Evolutionary conservation across 2,797 vertebrate species (phyloP).

Genomic region (Chelmon rostratus): DNA sequence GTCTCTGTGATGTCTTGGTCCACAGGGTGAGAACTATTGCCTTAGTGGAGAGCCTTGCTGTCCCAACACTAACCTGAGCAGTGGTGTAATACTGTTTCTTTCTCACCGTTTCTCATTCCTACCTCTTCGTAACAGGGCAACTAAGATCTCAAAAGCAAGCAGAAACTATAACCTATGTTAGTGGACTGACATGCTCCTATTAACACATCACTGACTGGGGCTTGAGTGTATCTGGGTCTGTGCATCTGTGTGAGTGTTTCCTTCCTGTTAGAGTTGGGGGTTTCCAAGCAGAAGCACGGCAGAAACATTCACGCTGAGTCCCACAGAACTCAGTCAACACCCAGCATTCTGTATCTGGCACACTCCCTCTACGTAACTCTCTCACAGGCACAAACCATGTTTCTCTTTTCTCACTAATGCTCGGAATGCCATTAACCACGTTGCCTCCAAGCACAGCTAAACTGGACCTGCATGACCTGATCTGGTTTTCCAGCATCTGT

Average conservation of each 20-base stretch:
- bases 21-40: conserved; percentile 72
- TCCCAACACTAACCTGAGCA: conserved; percentile 80
- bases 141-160: conserved; percentile 40
- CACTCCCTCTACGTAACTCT: conserved; percentile 42
- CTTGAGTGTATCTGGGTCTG: conserved; percentile 65
- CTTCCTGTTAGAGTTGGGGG: conserved; percentile 68
- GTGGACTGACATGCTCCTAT: conserved; percentile 63
- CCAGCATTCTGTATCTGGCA: conserved; percentile 64
- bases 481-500: conserved; percentile 64
- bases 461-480: conserved; percentile 75
- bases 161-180: conserved; percentile 51
- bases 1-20: conserved; percentile 5
- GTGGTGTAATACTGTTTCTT: conserved; percentile 33
- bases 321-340: conserved; percentile 74
- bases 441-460: conserved; percentile 56
- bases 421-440: conserved; percentile 67
- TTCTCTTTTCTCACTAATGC: conserved; percentile 70
- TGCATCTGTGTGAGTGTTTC: conserved; percentile 72
- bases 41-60: conserved; percentile 50
- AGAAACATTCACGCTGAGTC: conserved; percentile 60
- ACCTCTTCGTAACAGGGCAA: conserved; percentile 55
- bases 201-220: conserved; percentile 68
- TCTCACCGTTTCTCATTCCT: conserved; percentile 47
- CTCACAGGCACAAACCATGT: conserved; percentile 43
- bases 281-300: conserved; percentile 67